Evolutionary conservation across 2,888 invertebrate genomes (phyloP).

Genomic region (Patella caerulea): DNA sequence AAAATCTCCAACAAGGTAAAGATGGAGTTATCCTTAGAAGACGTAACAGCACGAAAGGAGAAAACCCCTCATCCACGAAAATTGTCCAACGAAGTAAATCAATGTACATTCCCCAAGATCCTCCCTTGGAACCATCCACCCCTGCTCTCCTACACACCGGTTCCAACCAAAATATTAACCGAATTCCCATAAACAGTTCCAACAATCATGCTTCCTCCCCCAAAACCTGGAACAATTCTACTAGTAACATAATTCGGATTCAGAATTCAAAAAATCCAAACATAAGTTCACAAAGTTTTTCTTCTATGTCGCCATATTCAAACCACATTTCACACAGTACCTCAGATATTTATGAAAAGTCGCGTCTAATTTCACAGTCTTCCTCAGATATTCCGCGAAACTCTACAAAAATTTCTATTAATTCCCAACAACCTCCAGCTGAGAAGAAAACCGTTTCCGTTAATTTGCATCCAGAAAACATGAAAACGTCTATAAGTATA

Average conservation of each 20-base stretch:
- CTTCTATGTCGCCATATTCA: neutral
- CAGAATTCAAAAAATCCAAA: neutral
- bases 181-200: constrained; percentile 9
- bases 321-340: neutral
- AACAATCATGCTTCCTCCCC: constrained; percentile 16
- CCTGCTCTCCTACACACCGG: neutral
- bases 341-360: too few species aligned
- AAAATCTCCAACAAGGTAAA: constrained; percentile 35
- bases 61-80: constrained; percentile 26
- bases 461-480: neutral
- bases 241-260: neutral
- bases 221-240: neutral
- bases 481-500: constrained; percentile 8
- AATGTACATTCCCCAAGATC: constrained; percentile 31
- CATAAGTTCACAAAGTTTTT: neutral
- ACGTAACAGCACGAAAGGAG: constrained; percentile 33
- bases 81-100: constrained; percentile 34
- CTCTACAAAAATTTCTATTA: neutral
- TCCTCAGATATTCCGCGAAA: too few species aligned
- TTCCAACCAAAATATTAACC: neutral
- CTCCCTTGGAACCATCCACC: neutral
- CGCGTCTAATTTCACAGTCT: too few species aligned
- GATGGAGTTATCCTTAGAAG: constrained; percentile 28
- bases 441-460: neutral
- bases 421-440: neutral